phyloP scores from a whole-genome alignment of 2,888 invertebrate species.

The Agonopterix subpropinquella region DNA sequence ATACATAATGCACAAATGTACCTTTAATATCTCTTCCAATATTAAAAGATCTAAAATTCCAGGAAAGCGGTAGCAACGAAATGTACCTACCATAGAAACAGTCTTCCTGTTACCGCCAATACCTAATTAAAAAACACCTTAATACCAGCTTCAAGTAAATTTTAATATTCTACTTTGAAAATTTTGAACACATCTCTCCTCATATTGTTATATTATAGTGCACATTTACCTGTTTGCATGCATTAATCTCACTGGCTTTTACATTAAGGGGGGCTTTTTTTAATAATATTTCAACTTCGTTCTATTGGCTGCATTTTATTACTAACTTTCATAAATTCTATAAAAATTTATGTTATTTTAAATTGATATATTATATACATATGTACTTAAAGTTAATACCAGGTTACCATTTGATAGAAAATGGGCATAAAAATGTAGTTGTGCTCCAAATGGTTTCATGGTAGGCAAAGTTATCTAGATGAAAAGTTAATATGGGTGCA shows the following conservation, averaged over 20 bases:
- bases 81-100: too few species aligned
- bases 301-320: slow-evolving; percentile 59
- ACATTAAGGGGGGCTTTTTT: slow-evolving; percentile 53
- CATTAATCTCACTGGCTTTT: slow-evolving; percentile 60
- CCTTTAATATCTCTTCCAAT: too few species aligned
- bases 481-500: slow-evolving; percentile 41
- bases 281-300: slow-evolving; percentile 42
- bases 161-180: slow-evolving; percentile 26
- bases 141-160: not conserved
- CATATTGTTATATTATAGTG: slow-evolving; percentile 46
- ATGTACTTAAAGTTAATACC: slow-evolving; percentile 8
- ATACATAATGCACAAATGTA: too few species aligned
- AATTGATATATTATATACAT: slow-evolving; percentile 1
- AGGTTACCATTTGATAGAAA: slow-evolving; percentile 13
- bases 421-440: not conserved
- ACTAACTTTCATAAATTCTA: slow-evolving; percentile 26
- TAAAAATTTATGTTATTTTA: slow-evolving; percentile 20
- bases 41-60: too few species aligned
- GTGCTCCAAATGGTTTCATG: slow-evolving; percentile 31
- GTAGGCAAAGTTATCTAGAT: slow-evolving; percentile 17
- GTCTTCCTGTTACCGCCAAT: not conserved
- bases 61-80: too few species aligned
- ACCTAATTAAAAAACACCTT: not conserved
- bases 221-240: slow-evolving; percentile 64
- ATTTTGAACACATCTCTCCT: slow-evolving; percentile 42